Conservation (phyloP, 2,797 vertebrate genomes). For the Pseudotriccus pelzelni region DNA sequence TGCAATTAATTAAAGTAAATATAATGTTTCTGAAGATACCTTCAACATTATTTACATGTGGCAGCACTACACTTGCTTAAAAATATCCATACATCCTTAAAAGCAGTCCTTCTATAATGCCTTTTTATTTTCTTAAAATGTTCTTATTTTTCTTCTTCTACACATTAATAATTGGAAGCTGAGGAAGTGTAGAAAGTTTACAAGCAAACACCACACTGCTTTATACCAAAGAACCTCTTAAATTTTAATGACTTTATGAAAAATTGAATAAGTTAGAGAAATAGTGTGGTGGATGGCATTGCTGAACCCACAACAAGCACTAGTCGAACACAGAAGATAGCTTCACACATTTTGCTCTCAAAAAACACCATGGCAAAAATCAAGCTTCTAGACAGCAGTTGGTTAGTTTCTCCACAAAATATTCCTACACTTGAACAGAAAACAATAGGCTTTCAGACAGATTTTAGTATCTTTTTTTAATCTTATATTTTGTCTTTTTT, state of each 20-base stretch:
- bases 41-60: background rate
- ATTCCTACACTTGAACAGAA: background rate
- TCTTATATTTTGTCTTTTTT: background rate
- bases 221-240: background rate
- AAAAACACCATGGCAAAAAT: background rate
- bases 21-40: background rate
- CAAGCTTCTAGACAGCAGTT: background rate
- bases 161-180: background rate
- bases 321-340: background rate
- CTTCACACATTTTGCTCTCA: background rate
- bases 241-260: constrained; percentile 7
- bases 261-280: background rate
- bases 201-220: background rate
- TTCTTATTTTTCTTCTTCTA: background rate
- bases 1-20: background rate
- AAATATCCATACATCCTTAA: background rate
- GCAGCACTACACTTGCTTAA: background rate
- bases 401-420: background rate
- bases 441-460: background rate
- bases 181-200: background rate
- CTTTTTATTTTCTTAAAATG: background rate
- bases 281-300: background rate
- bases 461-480: background rate
- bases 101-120: background rate
- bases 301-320: background rate